These are phyloP conservation scores for Athrips mouffetella DNA, from an alignment of 2,888 invertebrate genomes.

Conservation along the genomic window DNA sequence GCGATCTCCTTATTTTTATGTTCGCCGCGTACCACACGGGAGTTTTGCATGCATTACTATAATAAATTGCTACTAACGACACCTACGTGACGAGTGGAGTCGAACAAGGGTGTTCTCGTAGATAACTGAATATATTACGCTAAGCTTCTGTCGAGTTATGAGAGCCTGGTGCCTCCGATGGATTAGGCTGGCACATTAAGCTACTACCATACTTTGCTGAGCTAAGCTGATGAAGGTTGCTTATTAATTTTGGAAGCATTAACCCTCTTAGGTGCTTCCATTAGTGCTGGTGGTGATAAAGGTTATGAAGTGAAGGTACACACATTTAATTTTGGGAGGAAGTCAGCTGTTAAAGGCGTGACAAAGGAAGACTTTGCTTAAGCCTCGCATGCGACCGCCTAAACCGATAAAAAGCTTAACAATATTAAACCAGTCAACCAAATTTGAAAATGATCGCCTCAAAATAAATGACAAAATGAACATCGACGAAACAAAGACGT, in stretches of 20 bases:
- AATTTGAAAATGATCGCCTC: too few relatives aligned
- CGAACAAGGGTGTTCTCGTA: conserved; percentile 39
- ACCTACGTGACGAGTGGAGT: conserved; percentile 53
- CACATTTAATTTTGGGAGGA: neutral
- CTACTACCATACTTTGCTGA: conserved; percentile 25
- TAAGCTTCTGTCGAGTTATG: conserved; percentile 51
- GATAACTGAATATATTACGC: conserved; percentile 57
- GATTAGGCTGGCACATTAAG: conserved; percentile 37
- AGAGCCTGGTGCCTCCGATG: conserved; percentile 40
- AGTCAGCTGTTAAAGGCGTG: neutral
- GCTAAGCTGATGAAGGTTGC: conserved; percentile 12
- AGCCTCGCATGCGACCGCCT: too few relatives aligned
- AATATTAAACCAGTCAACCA: too few relatives aligned
- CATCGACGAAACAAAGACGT: too few relatives aligned
- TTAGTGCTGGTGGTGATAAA: neutral
- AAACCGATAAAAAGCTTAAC: too few relatives aligned
- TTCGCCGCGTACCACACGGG: conserved; percentile 35
- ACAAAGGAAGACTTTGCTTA: too few relatives aligned
- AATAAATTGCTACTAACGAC: conserved; percentile 61
- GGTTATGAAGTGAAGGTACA: neutral
- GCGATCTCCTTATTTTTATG: conserved; percentile 35
- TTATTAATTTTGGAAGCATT: conserved; percentile 7
- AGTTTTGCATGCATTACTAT: conserved; percentile 56
- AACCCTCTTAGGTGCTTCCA: neutral
- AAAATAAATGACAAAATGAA: too few relatives aligned